Evolutionary conservation across 1,140 invertebrate species (phyloP).

Genomic region (Pectinophora gossypiella): DNA sequence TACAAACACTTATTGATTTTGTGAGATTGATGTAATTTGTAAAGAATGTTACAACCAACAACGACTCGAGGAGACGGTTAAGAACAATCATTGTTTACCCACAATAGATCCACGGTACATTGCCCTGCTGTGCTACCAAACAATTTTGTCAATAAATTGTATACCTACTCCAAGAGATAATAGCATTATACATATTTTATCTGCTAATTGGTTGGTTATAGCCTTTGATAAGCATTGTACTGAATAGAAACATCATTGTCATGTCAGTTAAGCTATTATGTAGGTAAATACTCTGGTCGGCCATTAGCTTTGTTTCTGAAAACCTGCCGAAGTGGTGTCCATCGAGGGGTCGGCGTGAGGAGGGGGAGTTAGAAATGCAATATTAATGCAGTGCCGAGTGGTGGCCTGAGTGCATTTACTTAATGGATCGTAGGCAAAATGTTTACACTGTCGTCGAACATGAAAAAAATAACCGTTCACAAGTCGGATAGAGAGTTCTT

Average conservation of each 20-base stretch:
- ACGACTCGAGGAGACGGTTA: background rate
- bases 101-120: background rate
- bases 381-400: slow-evolving; percentile 69
- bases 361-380: slow-evolving; percentile 62
- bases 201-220: too few relatives aligned
- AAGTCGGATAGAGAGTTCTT: slow-evolving; percentile 41
- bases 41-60: slow-evolving; percentile 10
- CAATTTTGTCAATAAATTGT: too few relatives aligned
- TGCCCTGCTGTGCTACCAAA: too few relatives aligned
- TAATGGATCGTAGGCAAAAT: slow-evolving; percentile 67
- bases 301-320: slow-evolving; percentile 26
- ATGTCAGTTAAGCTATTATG: too few relatives aligned
- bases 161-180: too few relatives aligned
- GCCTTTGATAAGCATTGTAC: too few relatives aligned
- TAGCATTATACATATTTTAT: too few relatives aligned
- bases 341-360: slow-evolving; percentile 18
- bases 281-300: too few relatives aligned
- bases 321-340: slow-evolving; percentile 23
- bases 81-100: background rate
- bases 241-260: too few relatives aligned
- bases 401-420: slow-evolving; percentile 65
- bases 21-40: slow-evolving; percentile 58
- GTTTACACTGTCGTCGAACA: slow-evolving; percentile 50
- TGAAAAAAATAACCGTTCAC: slow-evolving; percentile 35
- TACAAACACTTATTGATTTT: slow-evolving; percentile 71